phyloP scores from a whole-genome alignment of 2,797 vertebrate genomes.

The Darevskia mixta region DNA sequence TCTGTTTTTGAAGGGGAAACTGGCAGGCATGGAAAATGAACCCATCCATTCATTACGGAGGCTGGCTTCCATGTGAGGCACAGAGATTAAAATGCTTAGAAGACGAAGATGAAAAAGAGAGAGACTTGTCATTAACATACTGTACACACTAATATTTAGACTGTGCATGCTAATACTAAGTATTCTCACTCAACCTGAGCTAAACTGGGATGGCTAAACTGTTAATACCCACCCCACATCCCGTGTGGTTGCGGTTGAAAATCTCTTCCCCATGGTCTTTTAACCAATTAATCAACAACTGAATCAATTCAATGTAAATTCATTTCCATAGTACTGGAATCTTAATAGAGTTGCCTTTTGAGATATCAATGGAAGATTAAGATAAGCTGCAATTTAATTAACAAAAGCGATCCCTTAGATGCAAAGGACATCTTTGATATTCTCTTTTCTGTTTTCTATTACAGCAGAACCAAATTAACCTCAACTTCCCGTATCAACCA shows the following conservation, averaged over 20 bases:
- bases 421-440: not conserved
- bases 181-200: not conserved
- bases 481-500: not conserved
- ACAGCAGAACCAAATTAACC: not conserved
- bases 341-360: not conserved
- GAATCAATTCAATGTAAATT: not conserved
- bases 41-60: not conserved
- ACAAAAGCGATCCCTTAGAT: not conserved
- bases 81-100: not conserved
- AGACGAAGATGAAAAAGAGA: not conserved
- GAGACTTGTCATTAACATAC: not conserved
- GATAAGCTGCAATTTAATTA: not conserved
- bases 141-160: not conserved
- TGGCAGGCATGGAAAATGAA: conserved; percentile 14
- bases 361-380: not conserved
- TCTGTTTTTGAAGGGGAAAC: conserved; percentile 4
- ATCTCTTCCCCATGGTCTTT: not conserved
- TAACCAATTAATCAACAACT: not conserved
- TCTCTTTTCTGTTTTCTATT: not conserved
- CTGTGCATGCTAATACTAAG: not conserved
- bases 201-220: too few species aligned
- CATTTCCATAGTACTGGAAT: not conserved
- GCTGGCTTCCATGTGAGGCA: not conserved
- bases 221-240: not conserved
- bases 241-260: not conserved